A percentile compares a stretch with the other conserved stretches of the same genome.
These are phyloP conservation scores for Matsumyia berberina DNA, from an alignment of 2,888 invertebrate species.

Conservation along the genomic window DNA sequence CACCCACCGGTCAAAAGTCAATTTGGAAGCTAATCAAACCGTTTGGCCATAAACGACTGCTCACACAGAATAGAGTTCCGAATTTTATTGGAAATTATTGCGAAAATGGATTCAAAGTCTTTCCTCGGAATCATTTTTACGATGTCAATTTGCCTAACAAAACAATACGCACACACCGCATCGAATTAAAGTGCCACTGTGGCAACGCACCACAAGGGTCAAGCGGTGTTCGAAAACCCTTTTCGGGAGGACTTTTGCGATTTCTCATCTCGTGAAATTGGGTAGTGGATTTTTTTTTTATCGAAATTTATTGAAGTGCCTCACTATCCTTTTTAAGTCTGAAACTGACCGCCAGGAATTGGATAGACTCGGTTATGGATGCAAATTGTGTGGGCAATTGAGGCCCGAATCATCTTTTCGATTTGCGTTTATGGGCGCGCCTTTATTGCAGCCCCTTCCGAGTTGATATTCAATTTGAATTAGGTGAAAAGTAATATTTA, in stretches of 20 bases:
- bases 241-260: slow-evolving; percentile 43
- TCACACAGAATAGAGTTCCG: slow-evolving; percentile 43
- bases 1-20: slow-evolving; percentile 32
- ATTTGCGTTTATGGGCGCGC: slow-evolving; percentile 53
- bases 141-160: slow-evolving; percentile 55
- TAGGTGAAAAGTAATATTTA: slow-evolving; percentile 61
- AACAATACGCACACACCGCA: slow-evolving; percentile 54
- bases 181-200: slow-evolving; percentile 52
- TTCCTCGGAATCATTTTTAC: slow-evolving; percentile 58
- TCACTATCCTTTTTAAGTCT: slow-evolving; percentile 6
- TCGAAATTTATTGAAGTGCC: slow-evolving; percentile 56
- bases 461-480: slow-evolving; percentile 55
- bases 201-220: slow-evolving; percentile 36
- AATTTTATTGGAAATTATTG: slow-evolving; percentile 73
- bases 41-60: slow-evolving; percentile 53
- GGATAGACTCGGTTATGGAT: slow-evolving; percentile 17
- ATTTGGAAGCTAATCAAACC: slow-evolving; percentile 68
- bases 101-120: slow-evolving; percentile 60
- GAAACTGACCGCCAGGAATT: slow-evolving; percentile 35
- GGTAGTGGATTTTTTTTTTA: slow-evolving; percentile 39
- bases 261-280: slow-evolving; percentile 36
- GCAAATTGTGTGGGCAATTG: slow-evolving; percentile 44
- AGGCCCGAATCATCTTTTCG: slow-evolving; percentile 46
- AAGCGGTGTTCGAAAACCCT: slow-evolving; percentile 28
- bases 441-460: slow-evolving; percentile 36